Conservation (phyloP, 2,113 vertebrate species). For the Mixornis gularis region DNA sequence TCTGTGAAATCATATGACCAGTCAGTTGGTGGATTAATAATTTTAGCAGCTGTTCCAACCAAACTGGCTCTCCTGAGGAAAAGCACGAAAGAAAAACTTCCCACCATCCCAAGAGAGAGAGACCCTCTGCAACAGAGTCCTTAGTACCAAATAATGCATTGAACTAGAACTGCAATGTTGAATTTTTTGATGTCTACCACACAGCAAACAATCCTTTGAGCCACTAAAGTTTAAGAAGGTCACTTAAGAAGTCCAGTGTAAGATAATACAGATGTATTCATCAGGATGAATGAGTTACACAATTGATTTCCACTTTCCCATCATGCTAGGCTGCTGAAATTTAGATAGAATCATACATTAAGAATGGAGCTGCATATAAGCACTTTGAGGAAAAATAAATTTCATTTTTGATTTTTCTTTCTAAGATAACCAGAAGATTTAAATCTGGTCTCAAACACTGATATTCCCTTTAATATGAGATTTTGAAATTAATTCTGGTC, state of each 20-base stretch:
- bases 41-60: background rate
- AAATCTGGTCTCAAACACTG: background rate
- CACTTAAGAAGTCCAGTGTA: background rate
- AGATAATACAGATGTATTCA: background rate
- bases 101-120: background rate
- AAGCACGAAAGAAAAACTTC: background rate
- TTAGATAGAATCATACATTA: background rate
- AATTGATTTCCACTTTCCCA: background rate
- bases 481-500: background rate
- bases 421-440: background rate
- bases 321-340: background rate
- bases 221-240: background rate
- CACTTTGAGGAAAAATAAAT: background rate
- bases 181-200: background rate
- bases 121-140: background rate
- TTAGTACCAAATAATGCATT: background rate
- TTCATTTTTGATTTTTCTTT: background rate
- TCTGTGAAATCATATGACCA: background rate
- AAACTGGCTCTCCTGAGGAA: background rate
- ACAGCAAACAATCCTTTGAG: background rate
- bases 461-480: background rate
- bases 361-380: background rate
- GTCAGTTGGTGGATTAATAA: background rate
- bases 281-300: background rate
- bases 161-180: background rate